phyloP scores from a whole-genome alignment of 2,888 invertebrate species.

The Rhyacophila evoluta region DNA sequence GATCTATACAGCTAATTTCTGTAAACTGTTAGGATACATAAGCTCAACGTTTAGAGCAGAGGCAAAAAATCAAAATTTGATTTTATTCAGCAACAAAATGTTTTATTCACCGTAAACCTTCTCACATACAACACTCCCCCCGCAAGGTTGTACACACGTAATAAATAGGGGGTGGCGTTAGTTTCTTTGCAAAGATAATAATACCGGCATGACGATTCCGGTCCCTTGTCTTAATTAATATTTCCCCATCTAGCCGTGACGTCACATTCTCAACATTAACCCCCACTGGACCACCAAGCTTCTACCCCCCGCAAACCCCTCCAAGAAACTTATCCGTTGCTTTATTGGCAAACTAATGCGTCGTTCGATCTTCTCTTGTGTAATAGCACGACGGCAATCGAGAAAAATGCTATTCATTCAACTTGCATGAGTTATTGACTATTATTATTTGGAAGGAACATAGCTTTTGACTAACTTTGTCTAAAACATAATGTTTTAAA shows the following conservation, averaged over 20 bases:
- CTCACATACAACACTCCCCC: too few relatives aligned
- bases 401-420: neutral
- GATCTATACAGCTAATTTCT: too few relatives aligned
- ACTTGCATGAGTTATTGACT: neutral
- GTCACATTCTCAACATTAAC: conserved; percentile 20
- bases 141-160: neutral
- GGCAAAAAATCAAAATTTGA: too few relatives aligned
- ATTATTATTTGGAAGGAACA: neutral
- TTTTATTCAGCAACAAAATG: too few relatives aligned
- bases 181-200: conserved; percentile 22
- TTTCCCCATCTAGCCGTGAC: conserved; percentile 48
- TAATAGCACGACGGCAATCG: neutral
- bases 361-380: conserved; percentile 47
- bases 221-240: conserved; percentile 54
- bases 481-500: too few relatives aligned
- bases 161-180: neutral
- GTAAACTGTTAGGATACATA: too few relatives aligned
- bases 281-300: conserved; percentile 30
- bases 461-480: too few relatives aligned
- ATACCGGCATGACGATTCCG: conserved; percentile 24
- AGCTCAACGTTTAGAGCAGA: too few relatives aligned
- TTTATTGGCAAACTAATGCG: conserved; percentile 54
- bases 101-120: too few relatives aligned
- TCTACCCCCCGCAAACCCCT: conserved; percentile 28
- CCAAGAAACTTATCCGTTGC: conserved; percentile 52